phyloP scores from a whole-genome alignment of 1,140 invertebrate genomes.

The Drosophila willistoni region DNA sequence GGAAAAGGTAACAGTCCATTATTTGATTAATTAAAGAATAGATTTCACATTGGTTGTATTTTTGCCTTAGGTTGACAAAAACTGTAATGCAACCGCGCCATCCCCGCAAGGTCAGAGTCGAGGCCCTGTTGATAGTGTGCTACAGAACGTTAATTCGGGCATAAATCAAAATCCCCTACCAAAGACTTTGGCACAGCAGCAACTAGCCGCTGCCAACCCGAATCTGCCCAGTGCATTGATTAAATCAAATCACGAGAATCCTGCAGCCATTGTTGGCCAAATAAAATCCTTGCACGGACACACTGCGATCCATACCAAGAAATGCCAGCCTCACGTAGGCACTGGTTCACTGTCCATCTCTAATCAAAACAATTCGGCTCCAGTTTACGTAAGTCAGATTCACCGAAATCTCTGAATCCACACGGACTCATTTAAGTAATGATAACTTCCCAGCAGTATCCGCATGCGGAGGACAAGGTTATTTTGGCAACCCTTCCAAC shows the following conservation, averaged over 20 bases:
- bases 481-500: constrained; percentile 14
- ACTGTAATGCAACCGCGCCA: constrained; percentile 86
- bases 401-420: background rate
- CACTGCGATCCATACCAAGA: constrained; percentile 29
- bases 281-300: constrained; percentile 41
- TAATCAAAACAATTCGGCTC: constrained; percentile 69
- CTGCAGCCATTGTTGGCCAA: constrained; percentile 31
- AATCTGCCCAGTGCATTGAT: constrained; percentile 54
- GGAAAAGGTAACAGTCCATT: constrained; percentile 64
- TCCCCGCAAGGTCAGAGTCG: constrained; percentile 24
- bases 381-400: constrained; percentile 57
- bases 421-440: background rate
- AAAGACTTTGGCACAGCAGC: constrained; percentile 36
- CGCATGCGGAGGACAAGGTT: constrained; percentile 41
- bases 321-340: constrained; percentile 24
- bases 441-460: constrained; percentile 41
- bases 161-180: constrained; percentile 60
- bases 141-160: constrained; percentile 50
- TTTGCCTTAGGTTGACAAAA: constrained; percentile 85
- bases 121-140: constrained; percentile 47
- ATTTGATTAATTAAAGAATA: background rate
- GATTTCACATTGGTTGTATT: background rate
- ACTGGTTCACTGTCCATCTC: constrained; percentile 28
- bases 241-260: constrained; percentile 40
- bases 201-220: constrained; percentile 31